phyloP scores from a whole-genome alignment of 2,113 vertebrate species.

The Bettongia penicillata region DNA sequence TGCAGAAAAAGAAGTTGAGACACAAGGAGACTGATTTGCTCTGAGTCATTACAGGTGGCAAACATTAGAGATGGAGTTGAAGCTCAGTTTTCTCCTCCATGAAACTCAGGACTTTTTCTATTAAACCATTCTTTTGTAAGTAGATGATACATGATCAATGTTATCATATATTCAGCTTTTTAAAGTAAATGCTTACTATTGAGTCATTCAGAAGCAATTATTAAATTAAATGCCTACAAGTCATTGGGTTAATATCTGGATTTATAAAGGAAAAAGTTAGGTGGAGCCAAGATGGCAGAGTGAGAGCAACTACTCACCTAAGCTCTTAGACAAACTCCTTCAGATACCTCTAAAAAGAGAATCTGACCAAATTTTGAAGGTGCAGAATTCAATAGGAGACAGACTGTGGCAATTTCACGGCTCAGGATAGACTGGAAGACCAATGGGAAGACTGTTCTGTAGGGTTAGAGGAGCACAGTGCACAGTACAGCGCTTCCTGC shows the following conservation, averaged over 20 bases:
- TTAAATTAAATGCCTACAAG: not conserved
- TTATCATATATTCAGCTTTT: not conserved
- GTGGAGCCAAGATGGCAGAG: too few species aligned
- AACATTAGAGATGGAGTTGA: not conserved
- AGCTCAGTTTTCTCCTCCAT: not conserved
- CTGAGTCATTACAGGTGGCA: not conserved
- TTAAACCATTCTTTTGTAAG: not conserved
- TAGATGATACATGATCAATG: not conserved
- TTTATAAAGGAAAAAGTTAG: not conserved
- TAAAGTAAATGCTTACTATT: not conserved
- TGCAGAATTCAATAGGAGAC: too few species aligned
- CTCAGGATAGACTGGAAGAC: too few species aligned
- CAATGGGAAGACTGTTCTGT: too few species aligned
- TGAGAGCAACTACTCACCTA: too few species aligned
- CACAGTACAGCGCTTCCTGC: too few species aligned
- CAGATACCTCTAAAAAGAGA: too few species aligned
- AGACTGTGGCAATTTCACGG: too few species aligned
- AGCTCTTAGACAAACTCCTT: too few species aligned
- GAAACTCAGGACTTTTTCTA: not conserved
- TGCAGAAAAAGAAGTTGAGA: not conserved
- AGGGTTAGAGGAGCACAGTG: too few species aligned
- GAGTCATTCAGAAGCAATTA: not conserved
- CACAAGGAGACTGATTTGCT: not conserved
- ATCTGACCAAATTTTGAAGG: too few species aligned
- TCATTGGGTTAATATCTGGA: not conserved